A percentile compares a stretch with the other conserved stretches of the same genome.
phyloP scores from a whole-genome alignment of 2,888 invertebrate species.

The Perithous albicinctus region DNA sequence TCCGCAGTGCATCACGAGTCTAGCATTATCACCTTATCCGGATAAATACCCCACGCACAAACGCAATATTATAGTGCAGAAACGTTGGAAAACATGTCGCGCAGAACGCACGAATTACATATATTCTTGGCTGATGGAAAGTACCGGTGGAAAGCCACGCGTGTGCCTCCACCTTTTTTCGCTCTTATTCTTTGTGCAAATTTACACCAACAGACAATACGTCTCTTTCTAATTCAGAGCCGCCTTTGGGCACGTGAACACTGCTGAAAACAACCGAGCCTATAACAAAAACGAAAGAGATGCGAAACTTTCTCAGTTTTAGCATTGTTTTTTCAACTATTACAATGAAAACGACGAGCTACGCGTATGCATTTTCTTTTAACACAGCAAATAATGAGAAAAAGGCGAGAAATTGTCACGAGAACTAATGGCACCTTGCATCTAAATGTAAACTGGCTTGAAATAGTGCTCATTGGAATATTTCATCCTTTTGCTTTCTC shows the following conservation, averaged over 20 bases:
- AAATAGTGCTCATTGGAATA: too few relatives aligned
- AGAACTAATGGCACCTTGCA: not conserved
- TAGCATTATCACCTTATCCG: not conserved
- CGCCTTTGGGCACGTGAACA: not conserved
- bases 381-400: not conserved
- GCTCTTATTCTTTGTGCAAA: constrained; percentile 32
- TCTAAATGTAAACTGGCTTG: not conserved
- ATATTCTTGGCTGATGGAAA: constrained; percentile 39
- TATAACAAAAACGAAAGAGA: not conserved
- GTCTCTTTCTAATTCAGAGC: not conserved
- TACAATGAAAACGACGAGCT: not conserved
- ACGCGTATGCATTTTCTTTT: not conserved
- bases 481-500: too few relatives aligned
- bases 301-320: constrained; percentile 37
- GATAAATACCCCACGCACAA: not conserved
- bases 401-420: constrained; percentile 18
- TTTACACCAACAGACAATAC: constrained; percentile 29
- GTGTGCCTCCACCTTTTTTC: constrained; percentile 24
- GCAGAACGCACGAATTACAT: constrained; percentile 24
- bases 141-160: constrained; percentile 50
- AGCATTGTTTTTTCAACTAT: constrained; percentile 3
- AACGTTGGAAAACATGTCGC: constrained; percentile 48
- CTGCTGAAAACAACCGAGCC: not conserved
- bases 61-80: not conserved
- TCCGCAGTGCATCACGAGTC: not conserved